Conservation (phyloP, 2,888 invertebrate genomes). For the Bellardia bayeri region DNA sequence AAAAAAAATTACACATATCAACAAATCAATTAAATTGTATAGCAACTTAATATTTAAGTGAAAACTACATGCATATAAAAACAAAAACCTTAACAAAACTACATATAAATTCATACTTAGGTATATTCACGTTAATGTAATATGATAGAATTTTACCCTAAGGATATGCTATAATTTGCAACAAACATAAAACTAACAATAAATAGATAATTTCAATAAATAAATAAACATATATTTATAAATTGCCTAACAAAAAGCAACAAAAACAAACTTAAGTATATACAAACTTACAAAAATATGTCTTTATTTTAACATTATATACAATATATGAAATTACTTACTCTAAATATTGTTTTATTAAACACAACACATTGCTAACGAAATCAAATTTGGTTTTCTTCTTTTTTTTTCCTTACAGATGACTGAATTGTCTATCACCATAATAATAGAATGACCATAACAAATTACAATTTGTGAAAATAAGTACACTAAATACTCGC, state of each 20-base stretch:
- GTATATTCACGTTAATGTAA: background rate
- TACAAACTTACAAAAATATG: background rate
- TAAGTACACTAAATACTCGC: conserved; percentile 52
- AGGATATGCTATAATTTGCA: conserved; percentile 25
- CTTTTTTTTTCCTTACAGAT: conserved; percentile 75
- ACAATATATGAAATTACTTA: background rate
- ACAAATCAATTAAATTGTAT: conserved; percentile 45
- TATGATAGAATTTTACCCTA: background rate
- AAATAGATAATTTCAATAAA: conserved; percentile 43
- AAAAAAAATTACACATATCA: background rate
- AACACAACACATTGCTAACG: conserved; percentile 9
- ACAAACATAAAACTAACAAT: background rate
- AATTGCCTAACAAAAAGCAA: conserved; percentile 60
- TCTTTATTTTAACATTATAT: background rate
- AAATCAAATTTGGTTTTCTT: conserved; percentile 75
- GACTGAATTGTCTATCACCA: conserved; percentile 74
- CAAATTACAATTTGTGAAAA: conserved; percentile 64
- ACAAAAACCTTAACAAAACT: background rate
- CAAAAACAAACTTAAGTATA: too few relatives aligned
- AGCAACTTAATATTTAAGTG: background rate
- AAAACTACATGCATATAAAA: background rate
- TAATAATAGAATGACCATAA: conserved; percentile 62
- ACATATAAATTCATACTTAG: background rate
- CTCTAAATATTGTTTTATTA: background rate
- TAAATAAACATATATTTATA: conserved; percentile 32